phyloP scores from a whole-genome alignment of 2,888 invertebrate species.

The Hipparchia semele region DNA sequence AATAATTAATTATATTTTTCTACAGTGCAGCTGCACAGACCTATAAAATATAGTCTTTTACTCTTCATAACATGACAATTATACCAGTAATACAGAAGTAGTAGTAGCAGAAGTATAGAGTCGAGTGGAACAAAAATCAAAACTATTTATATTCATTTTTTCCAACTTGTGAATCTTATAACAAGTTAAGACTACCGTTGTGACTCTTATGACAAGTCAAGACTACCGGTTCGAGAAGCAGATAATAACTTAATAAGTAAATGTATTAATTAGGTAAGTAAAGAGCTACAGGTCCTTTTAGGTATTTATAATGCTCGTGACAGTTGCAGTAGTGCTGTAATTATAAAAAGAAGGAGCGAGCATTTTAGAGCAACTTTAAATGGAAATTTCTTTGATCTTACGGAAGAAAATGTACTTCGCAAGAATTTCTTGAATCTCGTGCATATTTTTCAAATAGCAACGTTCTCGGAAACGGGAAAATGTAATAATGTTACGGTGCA shows the following conservation, averaged over 20 bases:
- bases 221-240: no score
- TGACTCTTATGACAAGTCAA: no score
- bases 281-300: background rate
- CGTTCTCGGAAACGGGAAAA: constrained; percentile 44
- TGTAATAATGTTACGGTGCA: constrained; percentile 49
- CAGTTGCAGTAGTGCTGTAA: background rate
- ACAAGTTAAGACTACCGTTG: no score
- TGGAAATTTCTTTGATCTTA: constrained; percentile 21
- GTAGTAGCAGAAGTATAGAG: no score
- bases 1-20: no score
- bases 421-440: constrained; percentile 35
- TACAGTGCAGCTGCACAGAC: no score
- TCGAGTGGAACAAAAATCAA: no score
- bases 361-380: constrained; percentile 13
- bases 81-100: no score
- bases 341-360: background rate
- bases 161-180: no score
- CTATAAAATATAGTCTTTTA: no score
- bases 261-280: background rate
- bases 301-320: background rate
- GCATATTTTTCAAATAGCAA: constrained; percentile 46
- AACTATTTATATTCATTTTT: no score
- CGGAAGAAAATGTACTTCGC: constrained; percentile 29
- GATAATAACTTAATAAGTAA: no score
- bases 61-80: background rate